Conservation (phyloP, 2,888 invertebrate genomes). For the Sicus ferrugineus region DNA sequence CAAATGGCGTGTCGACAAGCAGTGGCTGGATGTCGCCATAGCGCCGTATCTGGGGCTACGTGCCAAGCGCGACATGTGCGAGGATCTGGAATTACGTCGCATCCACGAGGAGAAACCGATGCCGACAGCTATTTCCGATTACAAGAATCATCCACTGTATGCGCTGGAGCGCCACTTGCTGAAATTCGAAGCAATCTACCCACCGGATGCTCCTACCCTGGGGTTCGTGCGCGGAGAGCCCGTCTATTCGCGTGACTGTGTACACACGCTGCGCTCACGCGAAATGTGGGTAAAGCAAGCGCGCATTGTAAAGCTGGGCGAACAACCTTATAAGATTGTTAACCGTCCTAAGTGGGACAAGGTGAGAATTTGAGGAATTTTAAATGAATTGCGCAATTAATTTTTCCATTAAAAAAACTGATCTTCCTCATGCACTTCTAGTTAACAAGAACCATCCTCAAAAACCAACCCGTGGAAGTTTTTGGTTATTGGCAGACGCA, state of each 20-base stretch:
- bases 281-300: conserved; percentile 96
- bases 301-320: conserved; percentile 82
- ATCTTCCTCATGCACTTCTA: no score
- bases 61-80: conserved; percentile 73
- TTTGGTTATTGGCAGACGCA: conserved; percentile 97
- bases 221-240: conserved; percentile 87
- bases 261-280: conserved; percentile 83
- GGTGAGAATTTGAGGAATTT: conserved; percentile 71
- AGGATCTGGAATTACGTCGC: conserved; percentile 76
- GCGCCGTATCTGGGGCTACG: conserved; percentile 64
- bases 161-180: conserved; percentile 87
- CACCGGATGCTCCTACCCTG: conserved; percentile 81
- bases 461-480: conserved; percentile 80
- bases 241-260: conserved; percentile 88
- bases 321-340: conserved; percentile 92
- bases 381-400: conserved; percentile 51
- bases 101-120: conserved; percentile 85
- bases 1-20: conserved; percentile 77
- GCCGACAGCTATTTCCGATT: conserved; percentile 85
- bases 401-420: background rate
- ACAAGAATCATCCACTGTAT: conserved; percentile 94
- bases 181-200: conserved; percentile 96
- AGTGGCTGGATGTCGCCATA: conserved; percentile 82
- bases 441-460: conserved; percentile 71
- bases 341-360: conserved; percentile 88